Conservation (phyloP, 2,113 vertebrate genomes). For the Tonatia bakeri region DNA sequence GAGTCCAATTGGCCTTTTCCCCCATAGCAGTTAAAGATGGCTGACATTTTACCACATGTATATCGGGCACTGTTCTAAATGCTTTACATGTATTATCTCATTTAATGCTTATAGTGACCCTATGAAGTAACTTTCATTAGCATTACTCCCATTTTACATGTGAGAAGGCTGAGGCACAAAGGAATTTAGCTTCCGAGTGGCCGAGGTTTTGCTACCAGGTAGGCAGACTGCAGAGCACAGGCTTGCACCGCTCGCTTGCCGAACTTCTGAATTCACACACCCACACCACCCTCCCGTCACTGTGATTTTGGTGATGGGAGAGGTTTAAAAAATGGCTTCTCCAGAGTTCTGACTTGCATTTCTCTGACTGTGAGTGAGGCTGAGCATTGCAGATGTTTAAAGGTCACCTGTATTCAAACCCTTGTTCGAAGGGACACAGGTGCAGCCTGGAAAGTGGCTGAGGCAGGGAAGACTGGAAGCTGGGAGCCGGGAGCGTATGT, state of each 20-base stretch:
- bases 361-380: not conserved
- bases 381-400: not conserved
- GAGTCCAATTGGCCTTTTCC: not conserved
- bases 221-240: not conserved
- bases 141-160: not conserved
- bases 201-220: not conserved
- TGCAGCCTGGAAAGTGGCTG: not conserved
- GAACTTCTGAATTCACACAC: not conserved
- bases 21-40: not conserved
- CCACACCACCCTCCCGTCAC: not conserved
- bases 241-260: not conserved
- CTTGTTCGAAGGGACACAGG: not conserved
- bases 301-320: not conserved
- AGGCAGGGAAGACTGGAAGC: not conserved
- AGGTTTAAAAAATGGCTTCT: not conserved
- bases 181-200: not conserved
- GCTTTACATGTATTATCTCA: not conserved
- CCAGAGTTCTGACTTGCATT: not conserved
- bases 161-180: not conserved
- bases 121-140: not conserved
- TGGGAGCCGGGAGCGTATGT: accelerated
- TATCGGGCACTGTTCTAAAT: not conserved
- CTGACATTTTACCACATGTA: not conserved
- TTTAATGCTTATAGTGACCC: not conserved
- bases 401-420: not conserved